Evolutionary conservation across 2,888 invertebrate genomes (phyloP), one percentile per base, ranked within the genome.

Genomic region (Cyrtodaria siliqua): DNA sequence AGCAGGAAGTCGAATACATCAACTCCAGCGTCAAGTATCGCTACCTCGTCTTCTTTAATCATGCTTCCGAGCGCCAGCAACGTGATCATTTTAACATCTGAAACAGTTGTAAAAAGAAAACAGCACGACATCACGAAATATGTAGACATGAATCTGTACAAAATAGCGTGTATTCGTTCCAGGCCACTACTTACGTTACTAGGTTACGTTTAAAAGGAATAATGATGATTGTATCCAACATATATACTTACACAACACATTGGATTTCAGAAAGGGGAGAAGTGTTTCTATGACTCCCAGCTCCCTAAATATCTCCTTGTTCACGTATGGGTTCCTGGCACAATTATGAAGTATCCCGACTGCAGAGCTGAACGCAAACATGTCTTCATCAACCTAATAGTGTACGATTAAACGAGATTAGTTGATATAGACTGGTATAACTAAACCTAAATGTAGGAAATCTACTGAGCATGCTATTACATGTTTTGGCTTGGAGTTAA

Each of bases 61-160:
- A 88, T 86, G 64, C 86, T 78, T 0, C 84, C 82, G 27, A 88
- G 27, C 2, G 86, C 84, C 55, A 88, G 60, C 1, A 89, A 64
- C 0, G 86, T 76, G n/a, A 86, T 63, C 67, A 88, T 71, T 40
- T 86, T 87, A 0, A 87, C 73, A 52, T 82, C 89, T 89, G 80
- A 26, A 80, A 67, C 29, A 67, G n/a, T n/a, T n/a, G 33, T 33
- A 33, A 33, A 33, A 33, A 4, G 12, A 33, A 33, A 33, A 33
- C 33, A 33, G n/a, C n/a, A n/a, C n/a, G n/a, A n/a, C n/a, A n/a
- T n/a, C 40, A 40, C 14, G 40, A 40, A 40, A 40, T 14, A 14
- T 18, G 8, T 12, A 50, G 20, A 16, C n/a, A 47, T 47, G 47
- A 47, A 47, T 9, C 47, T 16, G 12, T 33, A 8, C 12, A 33